Conservation (phyloP, 2,888 invertebrate species). For the Hermaeophaga mercurialis region DNA sequence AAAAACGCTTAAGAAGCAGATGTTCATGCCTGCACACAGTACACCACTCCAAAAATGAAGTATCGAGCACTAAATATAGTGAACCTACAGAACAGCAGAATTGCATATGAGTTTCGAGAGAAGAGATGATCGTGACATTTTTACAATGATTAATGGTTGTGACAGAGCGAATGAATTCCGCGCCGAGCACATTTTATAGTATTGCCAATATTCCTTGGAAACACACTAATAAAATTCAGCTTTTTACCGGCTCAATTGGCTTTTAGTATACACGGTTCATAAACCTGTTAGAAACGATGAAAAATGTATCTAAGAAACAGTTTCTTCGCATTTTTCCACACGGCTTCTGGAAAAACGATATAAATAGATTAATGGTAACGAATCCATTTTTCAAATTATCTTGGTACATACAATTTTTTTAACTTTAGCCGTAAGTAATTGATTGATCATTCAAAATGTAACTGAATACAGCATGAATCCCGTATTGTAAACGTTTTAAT, state of each 20-base stretch:
- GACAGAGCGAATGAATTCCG: conserved; percentile 34
- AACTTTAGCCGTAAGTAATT: too few species aligned
- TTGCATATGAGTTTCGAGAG: conserved; percentile 24
- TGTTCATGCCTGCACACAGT: not conserved
- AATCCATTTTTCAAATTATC: too few species aligned
- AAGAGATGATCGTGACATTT: conserved; percentile 30
- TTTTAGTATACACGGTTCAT: conserved; percentile 5
- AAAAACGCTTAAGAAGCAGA: conserved; percentile 1
- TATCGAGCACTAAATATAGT: conserved; percentile 29
- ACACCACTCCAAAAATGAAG: conserved; percentile 11
- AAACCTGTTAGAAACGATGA: not conserved
- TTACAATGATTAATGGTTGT: conserved; percentile 37
- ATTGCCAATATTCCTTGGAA: conserved; percentile 32
- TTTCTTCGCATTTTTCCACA: not conserved
- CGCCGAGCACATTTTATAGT: conserved; percentile 34
- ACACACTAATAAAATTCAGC: conserved; percentile 10
- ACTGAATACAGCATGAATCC: too few species aligned
- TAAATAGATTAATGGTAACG: too few species aligned
- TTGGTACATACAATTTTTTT: too few species aligned
- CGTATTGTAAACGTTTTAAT: too few species aligned
- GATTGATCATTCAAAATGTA: too few species aligned
- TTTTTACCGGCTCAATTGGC: not conserved
- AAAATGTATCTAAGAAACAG: not conserved
- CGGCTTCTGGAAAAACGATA: too few species aligned
- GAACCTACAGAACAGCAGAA: conserved; percentile 31